phyloP scores from a whole-genome alignment of 2,888 invertebrate species.

The Stictocephala bisonia region DNA sequence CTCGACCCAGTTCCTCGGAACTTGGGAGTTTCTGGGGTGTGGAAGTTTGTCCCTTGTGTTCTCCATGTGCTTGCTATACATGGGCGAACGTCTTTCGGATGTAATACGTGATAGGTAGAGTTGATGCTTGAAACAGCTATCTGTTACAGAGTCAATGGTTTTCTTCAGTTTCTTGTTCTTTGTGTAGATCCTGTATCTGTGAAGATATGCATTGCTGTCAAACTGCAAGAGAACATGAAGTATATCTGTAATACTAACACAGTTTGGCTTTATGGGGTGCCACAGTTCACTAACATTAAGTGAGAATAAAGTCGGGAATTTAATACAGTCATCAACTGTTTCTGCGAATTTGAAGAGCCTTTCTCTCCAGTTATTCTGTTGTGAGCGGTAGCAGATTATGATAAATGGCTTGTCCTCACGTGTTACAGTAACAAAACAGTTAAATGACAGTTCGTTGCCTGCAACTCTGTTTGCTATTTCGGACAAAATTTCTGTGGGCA shows the following conservation, averaged over 20 bases:
- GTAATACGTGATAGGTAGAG: neutral
- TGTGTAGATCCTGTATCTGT: conserved; percentile 1
- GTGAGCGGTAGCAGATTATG: neutral
- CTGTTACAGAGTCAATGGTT: neutral
- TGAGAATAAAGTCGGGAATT: neutral
- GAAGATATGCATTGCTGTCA: neutral
- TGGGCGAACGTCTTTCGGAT: neutral
- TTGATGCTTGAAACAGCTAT: neutral
- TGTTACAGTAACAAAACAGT: neutral
- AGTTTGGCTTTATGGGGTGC: conserved; percentile 1
- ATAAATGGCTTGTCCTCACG: neutral
- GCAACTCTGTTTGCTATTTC: neutral
- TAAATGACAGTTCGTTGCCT: neutral
- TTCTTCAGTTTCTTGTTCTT: conserved; percentile 10
- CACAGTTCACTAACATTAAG: neutral
- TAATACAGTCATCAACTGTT: neutral
- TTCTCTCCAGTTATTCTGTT: neutral
- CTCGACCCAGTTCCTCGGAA: too few relatives aligned
- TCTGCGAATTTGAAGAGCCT: neutral
- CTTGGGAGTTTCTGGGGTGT: neutral
- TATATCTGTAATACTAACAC: neutral
- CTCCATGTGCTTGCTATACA: neutral
- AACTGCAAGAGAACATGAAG: neutral
- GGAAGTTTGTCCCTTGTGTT: neutral
- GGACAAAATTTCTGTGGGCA: neutral